Base-by-base conservation (phyloP, 2,113 vertebrate genomes). In the Platichthys stellatus region DNA sequence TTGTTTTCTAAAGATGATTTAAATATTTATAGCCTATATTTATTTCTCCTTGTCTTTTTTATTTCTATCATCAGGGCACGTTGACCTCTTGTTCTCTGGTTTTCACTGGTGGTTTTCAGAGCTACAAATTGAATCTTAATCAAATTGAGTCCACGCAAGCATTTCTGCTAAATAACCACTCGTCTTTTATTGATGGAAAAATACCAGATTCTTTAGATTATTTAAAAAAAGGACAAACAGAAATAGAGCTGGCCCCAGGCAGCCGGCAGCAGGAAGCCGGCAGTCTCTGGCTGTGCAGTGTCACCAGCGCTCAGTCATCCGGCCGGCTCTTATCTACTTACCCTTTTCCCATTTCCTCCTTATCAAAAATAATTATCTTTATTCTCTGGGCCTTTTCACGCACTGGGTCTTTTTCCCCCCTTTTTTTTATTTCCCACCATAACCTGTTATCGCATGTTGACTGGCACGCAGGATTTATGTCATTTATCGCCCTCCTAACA, bases 341-440 rank as follows among this genome's bases (percentile, higher is more conserved):
- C 72, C 87, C 83, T 86, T 88, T 89, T 87, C 85, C 90, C 81
- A 87, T 89, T 90, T 63, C 74, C 43, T 40, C 77, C 86, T 89
- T 93, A 93, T 94, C 91, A 83, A 64, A 88, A 80, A 88, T 90
- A 90, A 92, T 93, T 88, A 93, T 92, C 91, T 91, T 78, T 74
- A 85, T 87, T 92, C 89, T 83, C 47, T 0, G 23, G 66, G 79
- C 66, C 35, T 72, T 31, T 53, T 72, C 14, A 4, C 15, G 5
- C 15, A 6, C 31, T 0, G 4, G 15, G 0, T 2, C 64, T 72
- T 63, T 76, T 45, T 31, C 3, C 35, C 20, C 24, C 3, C 38
- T 23, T 53, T 60, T 75, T 5, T 12, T 69, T 65, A 54, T 63
- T 69, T 62, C n/a, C 26, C 64, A 61, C 79, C 86, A 74, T 85